Conservation (phyloP, 2,888 invertebrate genomes). For the Conchocele bisecta region DNA sequence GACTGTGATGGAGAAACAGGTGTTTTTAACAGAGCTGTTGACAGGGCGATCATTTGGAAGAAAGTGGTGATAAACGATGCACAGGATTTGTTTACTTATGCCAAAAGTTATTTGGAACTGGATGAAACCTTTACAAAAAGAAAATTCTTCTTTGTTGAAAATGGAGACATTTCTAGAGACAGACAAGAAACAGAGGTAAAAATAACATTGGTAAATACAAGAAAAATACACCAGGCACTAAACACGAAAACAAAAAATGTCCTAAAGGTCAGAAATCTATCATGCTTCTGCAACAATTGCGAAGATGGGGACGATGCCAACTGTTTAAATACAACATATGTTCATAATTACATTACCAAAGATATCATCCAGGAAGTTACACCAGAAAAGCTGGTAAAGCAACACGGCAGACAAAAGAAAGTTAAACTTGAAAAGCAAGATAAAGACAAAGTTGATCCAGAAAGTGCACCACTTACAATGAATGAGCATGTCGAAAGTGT, state of each 20-base stretch:
- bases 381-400: background rate
- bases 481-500: too few relatives aligned
- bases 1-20: constrained; percentile 53
- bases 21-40: constrained; percentile 39
- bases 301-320: background rate
- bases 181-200: constrained; percentile 46
- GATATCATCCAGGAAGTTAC: background rate
- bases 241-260: constrained; percentile 6
- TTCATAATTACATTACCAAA: constrained; percentile 2
- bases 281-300: constrained; percentile 43
- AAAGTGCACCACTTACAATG: too few relatives aligned
- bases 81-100: constrained; percentile 35
- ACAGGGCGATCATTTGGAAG: constrained; percentile 48
- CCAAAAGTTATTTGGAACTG: constrained; percentile 13
- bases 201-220: constrained; percentile 23
- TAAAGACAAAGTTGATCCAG: too few relatives aligned
- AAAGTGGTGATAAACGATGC: constrained; percentile 45
- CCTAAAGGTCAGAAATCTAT: constrained; percentile 21
- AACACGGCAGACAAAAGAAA: background rate
- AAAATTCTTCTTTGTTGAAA: constrained; percentile 35
- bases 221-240: constrained; percentile 37
- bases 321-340: constrained; percentile 40
- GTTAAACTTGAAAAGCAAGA: too few relatives aligned
- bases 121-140: constrained; percentile 32
- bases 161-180: constrained; percentile 41